A percentile compares a stretch with the other conserved stretches of the same genome.
Evolutionary conservation across 2,113 vertebrate genomes (phyloP).

Genomic region (Leucopternis melanops): DNA sequence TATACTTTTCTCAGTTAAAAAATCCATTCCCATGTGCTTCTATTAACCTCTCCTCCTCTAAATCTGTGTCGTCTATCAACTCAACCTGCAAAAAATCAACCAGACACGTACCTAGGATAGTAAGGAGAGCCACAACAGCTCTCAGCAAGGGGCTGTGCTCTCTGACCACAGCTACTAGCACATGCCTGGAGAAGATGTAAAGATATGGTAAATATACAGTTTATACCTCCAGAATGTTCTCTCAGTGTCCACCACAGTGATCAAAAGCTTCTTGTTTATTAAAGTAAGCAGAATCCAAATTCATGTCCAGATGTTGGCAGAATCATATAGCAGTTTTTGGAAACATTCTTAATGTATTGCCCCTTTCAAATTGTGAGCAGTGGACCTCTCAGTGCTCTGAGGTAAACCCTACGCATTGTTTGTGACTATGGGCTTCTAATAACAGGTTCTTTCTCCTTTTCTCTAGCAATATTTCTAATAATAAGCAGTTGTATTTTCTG

Average conservation of each 20-base stretch:
- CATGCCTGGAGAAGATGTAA: background rate
- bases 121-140: background rate
- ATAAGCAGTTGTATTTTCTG: background rate
- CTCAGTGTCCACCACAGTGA: background rate
- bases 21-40: background rate
- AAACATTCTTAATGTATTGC: background rate
- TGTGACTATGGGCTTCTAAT: background rate
- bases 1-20: background rate
- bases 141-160: background rate
- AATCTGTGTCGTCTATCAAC: background rate
- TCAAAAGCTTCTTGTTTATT: background rate
- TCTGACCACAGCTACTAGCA: background rate
- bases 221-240: background rate
- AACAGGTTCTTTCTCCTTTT: background rate
- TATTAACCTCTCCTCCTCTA: background rate
- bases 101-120: background rate
- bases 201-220: background rate
- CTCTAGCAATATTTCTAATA: background rate
- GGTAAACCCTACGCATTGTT: background rate
- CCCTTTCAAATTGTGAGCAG: fast-evolving
- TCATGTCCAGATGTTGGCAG: background rate
- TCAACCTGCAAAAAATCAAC: background rate
- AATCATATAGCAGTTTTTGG: background rate
- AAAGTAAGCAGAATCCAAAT: background rate
- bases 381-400: background rate